These are phyloP conservation scores for Penaeus chinensis DNA, from an alignment of 1,140 invertebrate genomes.

Conservation along the genomic window DNA sequence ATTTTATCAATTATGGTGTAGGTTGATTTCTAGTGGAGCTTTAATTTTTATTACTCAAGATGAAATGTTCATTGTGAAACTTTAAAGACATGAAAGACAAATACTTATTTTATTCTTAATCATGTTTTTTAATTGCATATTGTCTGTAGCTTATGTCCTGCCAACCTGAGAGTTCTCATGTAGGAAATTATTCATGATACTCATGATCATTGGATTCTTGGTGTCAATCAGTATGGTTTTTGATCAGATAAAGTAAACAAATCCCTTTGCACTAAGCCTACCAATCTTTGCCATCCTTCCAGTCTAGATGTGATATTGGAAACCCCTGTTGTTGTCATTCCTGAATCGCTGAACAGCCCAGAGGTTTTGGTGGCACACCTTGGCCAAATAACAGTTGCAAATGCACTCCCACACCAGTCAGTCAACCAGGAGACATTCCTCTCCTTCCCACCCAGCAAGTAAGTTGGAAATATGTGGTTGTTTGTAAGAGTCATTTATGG, in stretches of 20 bases:
- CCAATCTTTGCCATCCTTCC: conserved; percentile 50
- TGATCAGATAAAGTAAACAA: too few species aligned
- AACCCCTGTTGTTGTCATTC: conserved; percentile 90
- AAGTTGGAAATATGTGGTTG: neutral
- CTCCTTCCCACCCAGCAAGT: conserved; percentile 49
- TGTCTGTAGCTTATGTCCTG: too few species aligned
- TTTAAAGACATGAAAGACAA: too few species aligned
- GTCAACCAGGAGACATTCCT: neutral
- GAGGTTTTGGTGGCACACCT: conserved; percentile 93
- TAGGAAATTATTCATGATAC: too few species aligned
- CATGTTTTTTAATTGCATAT: too few species aligned
- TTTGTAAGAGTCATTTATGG: neutral
- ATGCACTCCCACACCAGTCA: conserved; percentile 64
- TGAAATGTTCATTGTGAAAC: neutral
- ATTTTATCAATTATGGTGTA: too few species aligned
- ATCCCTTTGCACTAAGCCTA: neutral
- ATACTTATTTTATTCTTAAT: too few species aligned
- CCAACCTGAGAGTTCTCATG: too few species aligned
- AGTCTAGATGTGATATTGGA: conserved; percentile 80
- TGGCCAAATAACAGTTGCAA: conserved; percentile 82
- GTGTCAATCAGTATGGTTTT: too few species aligned
- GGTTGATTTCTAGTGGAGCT: too few species aligned
- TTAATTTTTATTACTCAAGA: neutral
- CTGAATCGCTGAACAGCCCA: conserved; percentile 79
- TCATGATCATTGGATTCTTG: too few species aligned